phyloP scores from a whole-genome alignment of 1,140 invertebrate species.

The Nylanderia fulva region DNA sequence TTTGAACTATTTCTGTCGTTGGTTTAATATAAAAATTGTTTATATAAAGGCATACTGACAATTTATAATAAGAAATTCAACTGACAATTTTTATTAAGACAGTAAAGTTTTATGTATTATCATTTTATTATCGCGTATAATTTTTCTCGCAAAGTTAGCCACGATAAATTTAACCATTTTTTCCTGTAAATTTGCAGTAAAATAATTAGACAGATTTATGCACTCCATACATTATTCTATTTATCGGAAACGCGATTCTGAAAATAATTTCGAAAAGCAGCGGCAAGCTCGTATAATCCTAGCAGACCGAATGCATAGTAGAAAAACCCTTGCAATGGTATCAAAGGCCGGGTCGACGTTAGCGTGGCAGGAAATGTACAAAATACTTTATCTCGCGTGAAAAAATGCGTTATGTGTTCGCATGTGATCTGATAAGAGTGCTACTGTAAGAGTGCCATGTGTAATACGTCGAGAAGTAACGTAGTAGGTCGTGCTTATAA shows the following conservation, averaged over 20 bases:
- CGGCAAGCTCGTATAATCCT: background rate
- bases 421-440: conserved; percentile 44
- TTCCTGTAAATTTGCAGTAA: background rate
- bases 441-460: background rate
- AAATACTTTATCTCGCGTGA: conserved; percentile 52
- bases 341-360: conserved; percentile 9
- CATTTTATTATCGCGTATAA: background rate
- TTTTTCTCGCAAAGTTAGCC: background rate
- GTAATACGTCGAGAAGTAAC: conserved; percentile 1
- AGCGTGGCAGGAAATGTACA: conserved; percentile 16
- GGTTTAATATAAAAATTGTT: background rate
- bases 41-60: background rate
- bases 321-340: background rate
- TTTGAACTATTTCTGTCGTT: background rate
- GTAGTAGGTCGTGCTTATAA: conserved; percentile 19
- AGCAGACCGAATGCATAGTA: background rate
- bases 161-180: background rate
- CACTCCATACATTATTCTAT: background rate
- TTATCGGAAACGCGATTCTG: background rate
- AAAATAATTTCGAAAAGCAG: conserved; percentile 23
- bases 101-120: background rate
- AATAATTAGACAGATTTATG: background rate
- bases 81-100: background rate
- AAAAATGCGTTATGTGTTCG: conserved; percentile 33
- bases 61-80: background rate